Base-by-base conservation (phyloP, 2,113 vertebrate genomes). In the Polyodon spathula region DNA sequence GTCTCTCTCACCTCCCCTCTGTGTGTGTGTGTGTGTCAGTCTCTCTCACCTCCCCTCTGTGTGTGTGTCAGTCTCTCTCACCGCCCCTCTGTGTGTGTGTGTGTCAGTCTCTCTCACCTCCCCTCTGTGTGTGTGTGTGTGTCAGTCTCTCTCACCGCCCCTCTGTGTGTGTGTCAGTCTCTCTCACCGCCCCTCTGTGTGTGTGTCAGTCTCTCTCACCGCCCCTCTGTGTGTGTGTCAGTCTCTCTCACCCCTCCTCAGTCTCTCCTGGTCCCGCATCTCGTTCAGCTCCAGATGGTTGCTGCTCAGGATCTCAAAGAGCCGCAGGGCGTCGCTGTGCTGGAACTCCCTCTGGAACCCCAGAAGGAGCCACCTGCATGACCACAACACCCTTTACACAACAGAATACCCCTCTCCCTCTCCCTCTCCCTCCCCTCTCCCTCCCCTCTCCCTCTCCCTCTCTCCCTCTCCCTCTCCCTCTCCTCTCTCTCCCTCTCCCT, bases 301-400 rank as follows among this genome's bases (percentile, higher is more conserved):
- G 46, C 85, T 86, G 40, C 83, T 87, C 59, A 88, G 70, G 73
- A 90, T 85, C 79, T 91, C 89, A 17, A 91, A 88, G 62, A 91
- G 70, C 16, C 87, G 81, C 14, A 88, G 65, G 0, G 87, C 89
- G 5, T 91, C 88, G 2, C 80, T 78, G 69, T 88, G 84, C 41
- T 85, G 80, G 64, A 90, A 84, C 58, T 89, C 86, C 17, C 83
- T 77, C 73, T 91, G 89, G 69, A 91, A 91, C 56, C 86, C 84
- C 57, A 91, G 74, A 57, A 89, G 78, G 42, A 91, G 78, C 89
- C 89, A 90, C 68, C 88, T 91, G 54, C 54, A 51, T n/a, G n/a
- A n/a, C 12, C 37, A 7, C 43, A 63, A 58, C 43, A 63, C 1
- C 38, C 41, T 9, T 53, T 10, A 58, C 4, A 53, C 4, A 59